Evolutionary conservation across 2,797 vertebrate genomes (phyloP), one percentile per base, ranked within the genome.

Genomic region (Pelochelys cantorii): DNA sequence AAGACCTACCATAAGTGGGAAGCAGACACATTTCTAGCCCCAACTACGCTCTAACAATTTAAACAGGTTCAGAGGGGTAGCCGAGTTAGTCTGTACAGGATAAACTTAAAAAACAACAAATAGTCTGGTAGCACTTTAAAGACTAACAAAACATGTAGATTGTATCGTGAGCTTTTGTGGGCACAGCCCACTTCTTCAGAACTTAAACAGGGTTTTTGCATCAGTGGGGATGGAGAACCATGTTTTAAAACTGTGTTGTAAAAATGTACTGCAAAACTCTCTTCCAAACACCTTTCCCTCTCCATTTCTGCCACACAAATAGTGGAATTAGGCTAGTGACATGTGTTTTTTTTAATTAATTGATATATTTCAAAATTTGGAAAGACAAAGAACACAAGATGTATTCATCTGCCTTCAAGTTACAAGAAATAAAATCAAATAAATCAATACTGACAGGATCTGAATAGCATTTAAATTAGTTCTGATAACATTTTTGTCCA

Each of bases 11-110:
- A 48, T 65, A 87, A 53, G 0, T 90, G 82, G 85, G 84, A 78
- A 71, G 11, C 29, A 79, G 48, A 42, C 34, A 81, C 27, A 81
- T 84, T 68, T 78, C 78, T 86, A 94, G 83, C 17, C 89, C 23
- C 34, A 71, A 22, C n/a, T 22, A 75, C 86, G 82, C 88, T 83
- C 37, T 87, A 92, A n/a, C 27, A 55, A 42, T n/a, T 85, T 92
- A 88, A 90, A 0, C 0, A 57, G 15, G 7, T 48, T 48, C 42
- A 48, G 42, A 48, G 42, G 42, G 42, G 8, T 1, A 48, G 42
- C 7, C 42, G 42, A 48, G 42, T 48, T 48, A 48, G 42, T 48
- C 42, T 48, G 42, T 48, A 48, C 42, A 48, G 42, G 42, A 48
- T 48, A 48, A 48, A 48, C 42, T 48, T 48, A 48, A 48, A 48